phyloP scores from a whole-genome alignment of 2,113 vertebrate genomes.

The Lepus timidus region DNA sequence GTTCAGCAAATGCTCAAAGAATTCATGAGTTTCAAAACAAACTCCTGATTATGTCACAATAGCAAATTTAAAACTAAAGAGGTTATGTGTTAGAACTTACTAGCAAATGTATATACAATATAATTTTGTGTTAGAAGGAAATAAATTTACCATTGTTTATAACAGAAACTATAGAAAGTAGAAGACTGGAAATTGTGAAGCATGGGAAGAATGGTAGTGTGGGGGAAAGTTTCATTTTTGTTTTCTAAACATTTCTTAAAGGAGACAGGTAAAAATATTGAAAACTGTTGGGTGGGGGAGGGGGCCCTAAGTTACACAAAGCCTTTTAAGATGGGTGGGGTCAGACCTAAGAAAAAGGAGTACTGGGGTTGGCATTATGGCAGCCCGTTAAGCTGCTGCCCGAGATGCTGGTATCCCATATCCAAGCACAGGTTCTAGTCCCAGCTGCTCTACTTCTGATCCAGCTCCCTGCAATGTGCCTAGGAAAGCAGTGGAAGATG shows the following conservation, averaged over 20 bases:
- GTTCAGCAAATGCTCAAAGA: slow-evolving; percentile 38
- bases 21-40: slow-evolving; percentile 48
- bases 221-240: neutral
- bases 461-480: too few relatives aligned
- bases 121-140: neutral
- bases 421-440: too few relatives aligned
- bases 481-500: too few relatives aligned
- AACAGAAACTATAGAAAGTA: slow-evolving; percentile 26
- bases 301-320: neutral
- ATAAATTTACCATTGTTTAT: neutral
- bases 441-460: too few relatives aligned
- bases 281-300: too few relatives aligned
- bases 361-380: neutral
- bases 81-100: neutral
- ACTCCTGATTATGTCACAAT: neutral
- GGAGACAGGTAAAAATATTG: neutral
- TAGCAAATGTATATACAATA: neutral
- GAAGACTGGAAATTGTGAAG: neutral
- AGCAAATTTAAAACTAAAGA: slow-evolving; percentile 42
- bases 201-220: neutral
- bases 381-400: too few relatives aligned
- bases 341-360: neutral
- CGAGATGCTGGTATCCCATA: too few relatives aligned
- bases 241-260: slow-evolving; percentile 50
- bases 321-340: neutral